These are phyloP conservation scores for Apaloderma vittatum DNA, from an alignment of 2,113 vertebrate species.

Conservation along the genomic window DNA sequence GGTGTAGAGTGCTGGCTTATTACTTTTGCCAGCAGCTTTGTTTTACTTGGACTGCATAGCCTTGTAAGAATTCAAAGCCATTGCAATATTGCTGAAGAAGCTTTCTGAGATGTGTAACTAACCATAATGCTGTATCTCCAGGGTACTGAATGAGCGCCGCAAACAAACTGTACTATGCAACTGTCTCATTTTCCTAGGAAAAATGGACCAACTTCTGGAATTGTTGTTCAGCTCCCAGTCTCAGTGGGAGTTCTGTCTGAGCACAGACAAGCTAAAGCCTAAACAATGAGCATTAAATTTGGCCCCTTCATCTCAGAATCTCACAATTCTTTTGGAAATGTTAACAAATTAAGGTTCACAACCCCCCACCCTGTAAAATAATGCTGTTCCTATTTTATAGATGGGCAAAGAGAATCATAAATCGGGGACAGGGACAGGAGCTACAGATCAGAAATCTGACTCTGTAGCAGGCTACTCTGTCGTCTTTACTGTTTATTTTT, in stretches of 20 bases:
- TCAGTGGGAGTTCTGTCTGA: slow-evolving; percentile 58
- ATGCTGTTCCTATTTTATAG: not conserved
- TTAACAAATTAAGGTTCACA: slow-evolving; percentile 51
- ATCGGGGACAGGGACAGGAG: not conserved
- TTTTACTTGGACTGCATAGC: slow-evolving; percentile 68
- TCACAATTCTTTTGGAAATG: slow-evolving; percentile 61
- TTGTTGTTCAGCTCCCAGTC: slow-evolving; percentile 43
- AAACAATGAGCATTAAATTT: slow-evolving; percentile 57
- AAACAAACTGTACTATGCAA: slow-evolving; percentile 47
- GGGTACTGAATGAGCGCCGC: slow-evolving; percentile 7
- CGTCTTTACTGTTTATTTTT: slow-evolving; percentile 20
- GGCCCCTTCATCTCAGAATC: slow-evolving; percentile 38
- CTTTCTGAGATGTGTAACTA: slow-evolving; percentile 55
- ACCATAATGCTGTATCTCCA: slow-evolving; percentile 59
- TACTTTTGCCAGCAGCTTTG: slow-evolving; percentile 71
- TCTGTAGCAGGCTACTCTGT: not conserved
- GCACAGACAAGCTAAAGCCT: slow-evolving; percentile 36
- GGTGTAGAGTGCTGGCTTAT: slow-evolving; percentile 64
- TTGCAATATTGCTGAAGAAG: slow-evolving; percentile 46
- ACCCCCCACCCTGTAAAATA: slow-evolving; percentile 14
- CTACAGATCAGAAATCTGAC: slow-evolving; percentile 1
- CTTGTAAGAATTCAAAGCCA: slow-evolving; percentile 64
- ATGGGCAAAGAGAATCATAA: not conserved
- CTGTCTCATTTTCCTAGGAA: slow-evolving; percentile 62
- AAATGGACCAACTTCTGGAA: slow-evolving; percentile 61